Evolutionary conservation across 2,797 vertebrate genomes (phyloP).

Genomic region (Enteromius viviparus): DNA sequence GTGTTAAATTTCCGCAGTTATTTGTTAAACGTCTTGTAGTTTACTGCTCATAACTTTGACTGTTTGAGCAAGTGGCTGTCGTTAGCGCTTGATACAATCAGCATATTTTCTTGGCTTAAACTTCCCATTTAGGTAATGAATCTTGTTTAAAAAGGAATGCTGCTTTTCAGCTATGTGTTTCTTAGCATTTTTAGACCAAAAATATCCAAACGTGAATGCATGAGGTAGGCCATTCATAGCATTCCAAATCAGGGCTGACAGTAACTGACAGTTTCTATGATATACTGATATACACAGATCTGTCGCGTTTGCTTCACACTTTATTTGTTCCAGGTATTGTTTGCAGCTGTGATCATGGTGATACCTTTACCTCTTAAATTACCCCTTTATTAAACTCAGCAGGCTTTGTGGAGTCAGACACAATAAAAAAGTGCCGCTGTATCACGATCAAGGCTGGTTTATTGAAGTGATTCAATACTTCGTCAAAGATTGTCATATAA

Average conservation of each 20-base stretch:
- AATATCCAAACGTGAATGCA: neutral
- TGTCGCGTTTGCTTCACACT: neutral
- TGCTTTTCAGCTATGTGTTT: neutral
- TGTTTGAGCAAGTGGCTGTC: neutral
- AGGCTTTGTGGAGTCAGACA: neutral
- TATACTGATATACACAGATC: neutral
- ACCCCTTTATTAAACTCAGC: no score
- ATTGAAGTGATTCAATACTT: neutral
- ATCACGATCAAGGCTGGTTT: neutral
- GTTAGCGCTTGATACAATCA: neutral
- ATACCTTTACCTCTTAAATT: neutral
- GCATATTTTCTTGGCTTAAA: neutral
- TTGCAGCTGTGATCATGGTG: neutral
- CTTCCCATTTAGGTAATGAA: neutral
- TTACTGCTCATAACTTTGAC: neutral
- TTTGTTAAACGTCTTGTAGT: neutral
- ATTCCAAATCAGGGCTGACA: neutral
- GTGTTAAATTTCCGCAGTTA: no score
- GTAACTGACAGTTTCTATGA: neutral
- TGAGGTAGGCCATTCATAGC: neutral
- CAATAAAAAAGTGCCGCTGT: neutral
- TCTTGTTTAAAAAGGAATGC: neutral
- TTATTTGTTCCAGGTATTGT: neutral
- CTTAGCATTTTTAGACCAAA: neutral
- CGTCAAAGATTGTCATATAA: neutral